A percentile compares a stretch with the other conserved stretches of the same genome.
phyloP scores from a whole-genome alignment of 64 coral and sea anemone species.

The Porites lutea region DNA sequence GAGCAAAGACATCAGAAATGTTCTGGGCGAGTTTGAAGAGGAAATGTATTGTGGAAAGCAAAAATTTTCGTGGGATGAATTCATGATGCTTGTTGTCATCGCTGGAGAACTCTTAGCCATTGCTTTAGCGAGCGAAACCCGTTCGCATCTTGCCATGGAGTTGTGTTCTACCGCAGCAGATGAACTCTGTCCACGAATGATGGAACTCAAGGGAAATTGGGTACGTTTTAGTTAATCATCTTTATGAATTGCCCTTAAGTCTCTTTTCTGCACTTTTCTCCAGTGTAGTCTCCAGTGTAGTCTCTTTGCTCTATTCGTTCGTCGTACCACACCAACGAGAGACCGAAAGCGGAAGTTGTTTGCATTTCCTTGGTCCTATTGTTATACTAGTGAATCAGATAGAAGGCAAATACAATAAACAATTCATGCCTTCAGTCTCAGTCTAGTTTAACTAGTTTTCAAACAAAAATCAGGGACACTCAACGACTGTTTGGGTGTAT shows the following conservation, averaged over 20 bases:
- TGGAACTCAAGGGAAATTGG: conserved; percentile 21
- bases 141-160: not conserved
- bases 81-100: not conserved
- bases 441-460: too few species aligned
- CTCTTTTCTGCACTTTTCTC: not conserved
- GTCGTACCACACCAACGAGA: not conserved
- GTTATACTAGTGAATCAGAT: too few species aligned
- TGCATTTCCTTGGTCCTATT: too few species aligned
- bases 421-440: not conserved
- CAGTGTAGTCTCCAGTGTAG: not conserved
- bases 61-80: conserved; percentile 33
- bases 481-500: too few species aligned
- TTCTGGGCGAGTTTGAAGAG: not conserved
- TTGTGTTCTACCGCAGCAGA: conserved; percentile 16
- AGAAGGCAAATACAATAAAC: not conserved
- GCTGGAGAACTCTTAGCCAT: conserved; percentile 7
- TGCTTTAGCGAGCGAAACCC: not conserved
- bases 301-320: too few species aligned
- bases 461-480: too few species aligned
- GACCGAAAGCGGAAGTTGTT: too few species aligned
- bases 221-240: not conserved
- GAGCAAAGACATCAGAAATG: conserved; percentile 1
- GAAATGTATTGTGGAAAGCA: not conserved
- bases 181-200: conserved; percentile 2
- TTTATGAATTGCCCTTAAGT: not conserved